These are phyloP conservation scores for Metopia argyrocephala DNA, from an alignment of 2,888 invertebrate species.

Conservation along the genomic window DNA sequence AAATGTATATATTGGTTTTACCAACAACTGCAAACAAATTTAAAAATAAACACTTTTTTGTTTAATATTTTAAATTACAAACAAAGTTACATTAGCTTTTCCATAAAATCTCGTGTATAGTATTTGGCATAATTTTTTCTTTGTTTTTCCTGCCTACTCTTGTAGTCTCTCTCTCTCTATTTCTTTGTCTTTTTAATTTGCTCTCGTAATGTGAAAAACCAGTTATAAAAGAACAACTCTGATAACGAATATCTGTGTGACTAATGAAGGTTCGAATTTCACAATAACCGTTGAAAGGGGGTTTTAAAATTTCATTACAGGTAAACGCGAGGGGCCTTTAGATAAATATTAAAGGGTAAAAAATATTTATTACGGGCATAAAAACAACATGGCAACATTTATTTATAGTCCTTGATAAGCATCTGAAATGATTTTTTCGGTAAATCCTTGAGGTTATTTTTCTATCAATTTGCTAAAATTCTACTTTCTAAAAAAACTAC, in stretches of 20 bases:
- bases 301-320: not conserved
- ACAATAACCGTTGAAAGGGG: conserved; percentile 3
- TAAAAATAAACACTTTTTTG: too few species aligned
- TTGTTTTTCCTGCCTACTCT: conserved; percentile 4
- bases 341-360: not conserved
- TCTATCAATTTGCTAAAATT: too few species aligned
- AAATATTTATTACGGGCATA: too few species aligned
- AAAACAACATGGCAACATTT: too few species aligned
- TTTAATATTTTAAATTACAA: too few species aligned
- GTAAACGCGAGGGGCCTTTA: conserved; percentile 42
- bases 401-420: too few species aligned
- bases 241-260: conserved; percentile 12
- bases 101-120: conserved; percentile 24
- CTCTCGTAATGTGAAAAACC: conserved; percentile 42
- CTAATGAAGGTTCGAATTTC: conserved; percentile 43
- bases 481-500: too few species aligned
- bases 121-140: conserved; percentile 36
- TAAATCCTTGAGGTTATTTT: too few species aligned
- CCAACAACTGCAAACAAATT: too few species aligned
- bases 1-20: too few species aligned
- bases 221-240: conserved; percentile 56
- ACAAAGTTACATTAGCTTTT: conserved; percentile 50
- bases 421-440: too few species aligned
- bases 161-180: too few species aligned
- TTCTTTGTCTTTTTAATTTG: conserved; percentile 20